Percentiles rank a stretch among this genome's conserved stretches.
phyloP scores from a whole-genome alignment of 2,113 vertebrate species.

The Odontesthes bonariensis region DNA sequence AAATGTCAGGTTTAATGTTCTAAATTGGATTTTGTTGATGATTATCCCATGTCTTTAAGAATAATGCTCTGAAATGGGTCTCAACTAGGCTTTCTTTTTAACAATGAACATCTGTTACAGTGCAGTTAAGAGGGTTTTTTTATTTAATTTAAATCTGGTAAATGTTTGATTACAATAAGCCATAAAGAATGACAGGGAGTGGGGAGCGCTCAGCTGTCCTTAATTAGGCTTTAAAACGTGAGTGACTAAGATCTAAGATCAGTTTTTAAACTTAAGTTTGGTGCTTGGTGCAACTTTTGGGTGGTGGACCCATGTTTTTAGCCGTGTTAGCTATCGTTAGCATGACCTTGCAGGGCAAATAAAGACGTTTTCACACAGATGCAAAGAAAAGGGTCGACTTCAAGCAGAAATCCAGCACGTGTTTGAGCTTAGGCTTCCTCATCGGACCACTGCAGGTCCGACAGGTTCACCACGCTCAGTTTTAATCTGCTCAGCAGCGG shows the following conservation, averaged over 20 bases:
- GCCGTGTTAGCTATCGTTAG: slow-evolving; percentile 3
- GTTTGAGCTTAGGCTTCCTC: slow-evolving; percentile 67
- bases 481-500: slow-evolving; percentile 70
- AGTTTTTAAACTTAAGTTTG: too few relatives aligned
- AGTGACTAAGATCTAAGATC: too few relatives aligned
- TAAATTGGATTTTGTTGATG: too few relatives aligned
- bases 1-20: slow-evolving; percentile 19
- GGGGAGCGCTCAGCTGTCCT: neutral
- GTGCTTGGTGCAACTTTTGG: neutral
- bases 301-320: neutral
- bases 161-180: slow-evolving; percentile 6
- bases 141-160: neutral
- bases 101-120: slow-evolving; percentile 29
- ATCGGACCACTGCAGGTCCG: slow-evolving; percentile 31
- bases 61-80: neutral
- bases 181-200: neutral
- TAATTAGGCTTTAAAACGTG: neutral
- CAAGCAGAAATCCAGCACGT: neutral
- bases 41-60: too few relatives aligned
- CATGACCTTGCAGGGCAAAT: neutral
- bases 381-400: rapidly evolving
- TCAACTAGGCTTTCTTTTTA: neutral
- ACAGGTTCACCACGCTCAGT: slow-evolving; percentile 59
- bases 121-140: neutral
- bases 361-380: rapidly evolving